Evolutionary conservation across 2,888 invertebrate genomes (phyloP).

Genomic region (Protonemura montana): DNA sequence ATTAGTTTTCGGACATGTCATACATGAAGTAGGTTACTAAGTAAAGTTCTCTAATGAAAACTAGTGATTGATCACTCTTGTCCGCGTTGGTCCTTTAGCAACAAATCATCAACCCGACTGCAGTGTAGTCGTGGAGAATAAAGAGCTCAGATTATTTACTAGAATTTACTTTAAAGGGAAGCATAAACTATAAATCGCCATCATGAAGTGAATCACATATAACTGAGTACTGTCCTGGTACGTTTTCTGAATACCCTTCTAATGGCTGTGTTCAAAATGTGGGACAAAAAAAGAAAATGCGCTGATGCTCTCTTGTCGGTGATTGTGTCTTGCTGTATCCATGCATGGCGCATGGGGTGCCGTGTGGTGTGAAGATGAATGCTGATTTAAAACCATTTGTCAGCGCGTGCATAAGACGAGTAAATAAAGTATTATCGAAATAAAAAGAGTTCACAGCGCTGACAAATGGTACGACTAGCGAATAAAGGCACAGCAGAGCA

Average conservation of each 20-base stretch:
- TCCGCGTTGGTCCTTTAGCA: too few species aligned
- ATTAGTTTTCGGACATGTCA: too few species aligned
- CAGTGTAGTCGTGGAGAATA: too few species aligned
- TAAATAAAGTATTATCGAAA: not conserved
- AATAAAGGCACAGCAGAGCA: not conserved
- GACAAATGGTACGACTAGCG: not conserved
- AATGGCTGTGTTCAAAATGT: not conserved
- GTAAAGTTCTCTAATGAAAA: too few species aligned
- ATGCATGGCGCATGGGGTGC: not conserved
- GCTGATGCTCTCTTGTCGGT: not conserved
- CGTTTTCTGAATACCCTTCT: not conserved
- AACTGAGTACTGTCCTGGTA: not conserved
- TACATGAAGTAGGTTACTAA: too few species aligned
- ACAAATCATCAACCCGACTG: too few species aligned
- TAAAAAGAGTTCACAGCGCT: not conserved
- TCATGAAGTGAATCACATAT: not conserved
- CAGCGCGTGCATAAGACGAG: not conserved
- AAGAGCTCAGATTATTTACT: not conserved
- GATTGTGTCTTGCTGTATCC: not conserved
- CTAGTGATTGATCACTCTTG: too few species aligned
- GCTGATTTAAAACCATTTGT: not conserved
- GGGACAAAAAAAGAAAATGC: not conserved
- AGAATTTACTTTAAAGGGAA: not conserved
- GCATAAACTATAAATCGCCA: not conserved
- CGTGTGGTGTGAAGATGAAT: not conserved